phyloP scores from a whole-genome alignment of 2,797 vertebrate species.

The Typhlichthys subterraneus region DNA sequence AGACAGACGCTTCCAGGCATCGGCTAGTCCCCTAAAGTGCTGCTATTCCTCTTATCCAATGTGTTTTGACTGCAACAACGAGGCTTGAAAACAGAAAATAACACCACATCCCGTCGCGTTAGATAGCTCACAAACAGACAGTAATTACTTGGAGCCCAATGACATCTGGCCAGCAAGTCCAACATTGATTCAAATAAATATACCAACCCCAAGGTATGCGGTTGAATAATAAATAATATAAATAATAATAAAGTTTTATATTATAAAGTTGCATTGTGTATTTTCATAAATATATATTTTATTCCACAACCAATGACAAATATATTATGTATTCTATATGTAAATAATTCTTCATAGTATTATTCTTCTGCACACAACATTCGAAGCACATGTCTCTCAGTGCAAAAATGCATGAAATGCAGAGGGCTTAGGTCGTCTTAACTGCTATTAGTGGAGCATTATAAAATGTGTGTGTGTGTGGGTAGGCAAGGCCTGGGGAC shows the following conservation, averaged over 20 bases:
- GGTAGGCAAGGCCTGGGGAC: slow-evolving; percentile 53
- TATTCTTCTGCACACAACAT: slow-evolving; percentile 18
- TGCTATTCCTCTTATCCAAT: slow-evolving; percentile 73
- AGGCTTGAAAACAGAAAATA: slow-evolving; percentile 72
- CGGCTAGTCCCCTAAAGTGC: slow-evolving; percentile 64
- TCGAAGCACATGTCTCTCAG: slow-evolving; percentile 38
- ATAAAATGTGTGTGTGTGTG: slow-evolving; percentile 48
- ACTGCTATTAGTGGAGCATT: slow-evolving; percentile 73
- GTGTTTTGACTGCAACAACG: slow-evolving; percentile 73
- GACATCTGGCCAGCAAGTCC: slow-evolving; percentile 69
- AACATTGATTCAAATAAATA: slow-evolving; percentile 24
- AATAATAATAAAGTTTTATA: too few relatives aligned
- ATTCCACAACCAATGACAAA: not conserved
- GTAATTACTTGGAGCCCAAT: slow-evolving; percentile 64
- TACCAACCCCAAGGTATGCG: not conserved
- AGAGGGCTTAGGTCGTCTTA: slow-evolving; percentile 69
- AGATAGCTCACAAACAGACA: slow-evolving; percentile 64
- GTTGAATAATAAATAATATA: too few relatives aligned
- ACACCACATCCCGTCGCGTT: slow-evolving; percentile 58
- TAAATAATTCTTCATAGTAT: not conserved
- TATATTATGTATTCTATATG: not conserved
- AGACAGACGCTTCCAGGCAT: slow-evolving; percentile 75
- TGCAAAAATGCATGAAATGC: slow-evolving; percentile 50
- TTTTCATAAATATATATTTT: not conserved
- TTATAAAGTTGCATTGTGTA: too few relatives aligned